Percentiles rank a stretch among this genome's conserved stretches.
These are phyloP conservation scores for Channa maculata DNA, from an alignment of 2,113 vertebrate species.

Conservation along the genomic window DNA sequence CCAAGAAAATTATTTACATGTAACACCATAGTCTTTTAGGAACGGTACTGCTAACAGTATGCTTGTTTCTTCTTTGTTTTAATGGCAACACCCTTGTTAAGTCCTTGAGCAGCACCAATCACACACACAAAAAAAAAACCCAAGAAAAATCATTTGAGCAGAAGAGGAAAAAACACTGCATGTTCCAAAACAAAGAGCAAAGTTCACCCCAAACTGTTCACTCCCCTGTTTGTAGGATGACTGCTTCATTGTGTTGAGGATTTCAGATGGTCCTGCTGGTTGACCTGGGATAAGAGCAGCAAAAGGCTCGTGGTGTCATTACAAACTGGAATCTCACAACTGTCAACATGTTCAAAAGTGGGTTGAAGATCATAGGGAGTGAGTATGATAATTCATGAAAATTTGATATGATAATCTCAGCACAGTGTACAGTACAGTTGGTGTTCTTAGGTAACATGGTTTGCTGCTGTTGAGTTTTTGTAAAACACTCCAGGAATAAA, in stretches of 20 bases:
- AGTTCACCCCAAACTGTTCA: constrained; percentile 77
- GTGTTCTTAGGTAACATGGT: not conserved
- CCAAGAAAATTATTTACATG: too few relatives aligned
- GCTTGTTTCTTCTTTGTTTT: constrained; percentile 14
- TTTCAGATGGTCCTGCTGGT: constrained; percentile 38
- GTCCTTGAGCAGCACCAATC: constrained; percentile 60
- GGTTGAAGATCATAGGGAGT: constrained; percentile 77
- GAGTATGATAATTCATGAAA: constrained; percentile 58
- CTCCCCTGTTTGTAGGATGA: constrained; percentile 38
- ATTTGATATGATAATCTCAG: constrained; percentile 5
- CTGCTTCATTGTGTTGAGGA: constrained; percentile 21
- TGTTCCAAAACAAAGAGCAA: constrained; percentile 78
- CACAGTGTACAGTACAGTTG: not conserved
- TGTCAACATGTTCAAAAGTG: constrained; percentile 70
- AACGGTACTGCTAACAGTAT: too few relatives aligned
- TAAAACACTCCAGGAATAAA: constrained; percentile 3
- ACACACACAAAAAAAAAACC: not conserved
- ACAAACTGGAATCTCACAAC: constrained; percentile 19
- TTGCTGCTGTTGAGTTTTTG: not conserved
- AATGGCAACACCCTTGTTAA: constrained; percentile 23
- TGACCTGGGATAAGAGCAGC: constrained; percentile 25
- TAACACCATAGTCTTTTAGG: too few relatives aligned
- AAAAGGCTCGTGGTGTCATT: not conserved
- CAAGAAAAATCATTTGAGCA: constrained; percentile 23
- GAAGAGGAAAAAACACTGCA: constrained; percentile 21